phyloP scores from a whole-genome alignment of 2,797 vertebrate genomes.

The Graptemys geographica region DNA sequence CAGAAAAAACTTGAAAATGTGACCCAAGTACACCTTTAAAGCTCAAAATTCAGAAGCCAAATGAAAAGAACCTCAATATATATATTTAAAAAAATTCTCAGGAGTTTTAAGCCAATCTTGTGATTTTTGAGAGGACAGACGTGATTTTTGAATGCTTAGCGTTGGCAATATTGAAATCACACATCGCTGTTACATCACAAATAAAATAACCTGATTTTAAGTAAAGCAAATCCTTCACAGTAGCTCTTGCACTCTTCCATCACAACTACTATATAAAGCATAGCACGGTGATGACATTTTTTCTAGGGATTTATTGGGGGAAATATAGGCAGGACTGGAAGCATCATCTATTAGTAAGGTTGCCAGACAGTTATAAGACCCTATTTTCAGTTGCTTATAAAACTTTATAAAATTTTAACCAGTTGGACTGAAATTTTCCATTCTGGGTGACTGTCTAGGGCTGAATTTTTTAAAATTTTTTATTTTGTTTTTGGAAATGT shows the following conservation, averaged over 20 bases:
- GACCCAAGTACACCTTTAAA: background rate
- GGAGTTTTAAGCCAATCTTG: background rate
- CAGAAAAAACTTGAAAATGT: background rate
- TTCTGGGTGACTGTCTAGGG: conserved; percentile 25
- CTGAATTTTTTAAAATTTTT: background rate
- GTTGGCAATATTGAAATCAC: background rate
- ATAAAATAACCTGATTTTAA: background rate
- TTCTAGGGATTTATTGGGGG: background rate
- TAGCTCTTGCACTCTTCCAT: background rate
- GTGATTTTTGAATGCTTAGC: background rate
- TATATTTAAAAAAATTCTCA: background rate
- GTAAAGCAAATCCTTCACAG: background rate
- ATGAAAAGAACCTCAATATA: background rate
- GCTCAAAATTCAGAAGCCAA: background rate
- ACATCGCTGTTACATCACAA: background rate
- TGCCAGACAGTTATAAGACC: conserved; percentile 40
- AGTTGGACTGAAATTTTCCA: conserved; percentile 58
- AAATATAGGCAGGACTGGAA: background rate
- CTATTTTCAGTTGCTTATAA: conserved; percentile 48
- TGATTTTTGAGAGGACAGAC: background rate
- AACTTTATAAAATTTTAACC: conserved; percentile 55
- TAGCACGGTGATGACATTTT: background rate
- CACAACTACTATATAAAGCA: background rate
- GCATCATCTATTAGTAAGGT: conserved; percentile 2
- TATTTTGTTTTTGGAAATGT: background rate